Evolutionary conservation across 2,113 vertebrate species (phyloP), one percentile per base, ranked within the genome.

Genomic region (Malurus melanocephalus): DNA sequence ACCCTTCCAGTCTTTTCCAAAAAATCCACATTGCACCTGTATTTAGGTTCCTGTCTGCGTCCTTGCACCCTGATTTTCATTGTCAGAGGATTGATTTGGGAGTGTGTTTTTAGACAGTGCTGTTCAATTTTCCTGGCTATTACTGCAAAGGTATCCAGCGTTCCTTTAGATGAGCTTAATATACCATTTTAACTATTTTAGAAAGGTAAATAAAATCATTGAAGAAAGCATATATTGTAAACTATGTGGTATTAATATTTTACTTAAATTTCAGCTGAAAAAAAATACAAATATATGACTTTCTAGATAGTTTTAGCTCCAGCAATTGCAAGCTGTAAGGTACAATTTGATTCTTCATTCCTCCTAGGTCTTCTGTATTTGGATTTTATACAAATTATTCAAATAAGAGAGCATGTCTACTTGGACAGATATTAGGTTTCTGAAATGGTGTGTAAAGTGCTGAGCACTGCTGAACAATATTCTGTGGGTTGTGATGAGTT

Each of bases 11-110:
- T 2, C 2, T 68, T 26, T 72, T 52, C 32, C 35, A 56, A 81
- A 89, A 68, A 68, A 19, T 73, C 53, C 28, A 1, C 3, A 0
- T 35, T 64, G 6, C 10, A 4, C 11, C 26, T 23, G 0, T 38
- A 4, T 20, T 82, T 15, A 45, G 1, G 6, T 53, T 56, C 24
- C 30, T 57, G 1, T 30, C 20, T 71, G 14, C 60, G 30, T 45
- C 32, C 68, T 6, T n/a, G 35, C 8, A 7, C 35, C 40, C 38
- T 18, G 33, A 59, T 40, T 74, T 76, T 55, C 30, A 28, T 13
- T 22, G 10, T 9, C n/a, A 65, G 28, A 57, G 14, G 13, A 33
- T 46, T n/a, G 17, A 53, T 48, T 72, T 57, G 38, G 24, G 49
- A 76, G 7, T 13, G 9, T 83, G 23, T 56, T 53, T 72, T 72